phyloP scores from a whole-genome alignment of 2,888 invertebrate species.

The Patella pellucida region DNA sequence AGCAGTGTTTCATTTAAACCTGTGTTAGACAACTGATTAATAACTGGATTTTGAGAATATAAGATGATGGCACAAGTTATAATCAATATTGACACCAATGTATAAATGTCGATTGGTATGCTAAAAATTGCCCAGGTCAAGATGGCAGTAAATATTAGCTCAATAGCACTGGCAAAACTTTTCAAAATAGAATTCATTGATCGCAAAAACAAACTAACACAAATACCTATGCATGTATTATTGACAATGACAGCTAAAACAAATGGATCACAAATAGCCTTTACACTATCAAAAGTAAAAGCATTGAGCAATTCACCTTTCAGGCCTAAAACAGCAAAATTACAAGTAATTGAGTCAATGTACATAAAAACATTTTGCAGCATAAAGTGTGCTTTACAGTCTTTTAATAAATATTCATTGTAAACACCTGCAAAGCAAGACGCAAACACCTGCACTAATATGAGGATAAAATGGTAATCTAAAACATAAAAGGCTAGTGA shows the following conservation, averaged over 20 bases:
- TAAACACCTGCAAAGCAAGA: conserved; percentile 96
- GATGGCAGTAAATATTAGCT: conserved; percentile 90
- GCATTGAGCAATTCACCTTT: conserved; percentile 79
- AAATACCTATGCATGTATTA: conserved; percentile 91
- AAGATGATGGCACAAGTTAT: conserved; percentile 87
- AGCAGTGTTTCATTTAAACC: too few relatives aligned
- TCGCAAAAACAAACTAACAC: conserved; percentile 92
- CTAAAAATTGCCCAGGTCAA: conserved; percentile 86
- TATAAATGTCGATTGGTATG: conserved; percentile 87
- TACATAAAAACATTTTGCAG: conserved; percentile 97
- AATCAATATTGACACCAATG: conserved; percentile 84
- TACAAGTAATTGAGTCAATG: conserved; percentile 92
- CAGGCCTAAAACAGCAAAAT: conserved; percentile 79
- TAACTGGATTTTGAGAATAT: conserved; percentile 91
- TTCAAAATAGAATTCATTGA: conserved; percentile 94
- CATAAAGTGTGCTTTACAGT: conserved; percentile 88
- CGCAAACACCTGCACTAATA: conserved; percentile 82
- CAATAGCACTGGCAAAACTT: conserved; percentile 94
- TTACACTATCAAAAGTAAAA: conserved; percentile 73
- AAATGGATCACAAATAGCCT: conserved; percentile 73
- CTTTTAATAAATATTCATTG: conserved; percentile 93
- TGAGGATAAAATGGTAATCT: conserved; percentile 38
- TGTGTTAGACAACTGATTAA: conserved; percentile 51
- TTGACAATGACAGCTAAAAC: conserved; percentile 88
- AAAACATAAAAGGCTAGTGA: background rate